Base-by-base conservation (phyloP, 2,113 vertebrate species). In the Python bivittatus region DNA sequence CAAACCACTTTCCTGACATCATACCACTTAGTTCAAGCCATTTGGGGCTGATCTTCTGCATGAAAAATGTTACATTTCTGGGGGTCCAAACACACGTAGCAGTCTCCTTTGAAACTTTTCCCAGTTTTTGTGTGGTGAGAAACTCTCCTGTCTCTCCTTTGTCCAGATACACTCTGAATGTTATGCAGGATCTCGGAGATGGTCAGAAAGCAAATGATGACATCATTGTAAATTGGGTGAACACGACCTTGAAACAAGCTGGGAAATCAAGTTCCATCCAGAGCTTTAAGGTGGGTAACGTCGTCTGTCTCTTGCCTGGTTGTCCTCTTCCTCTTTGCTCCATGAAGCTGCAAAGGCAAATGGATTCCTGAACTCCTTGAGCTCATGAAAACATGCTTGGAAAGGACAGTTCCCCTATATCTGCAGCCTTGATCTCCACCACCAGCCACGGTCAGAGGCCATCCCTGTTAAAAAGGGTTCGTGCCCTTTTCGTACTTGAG, bases 201-300 rank as follows among this genome's bases (percentile, higher is more conserved):
- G 99, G 99, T 86, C 97, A 98, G 95, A 99, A 98, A 94, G 99
- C 97, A 2, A 99, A 99, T 0, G 99, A 99, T 86, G 98, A 99
- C 72, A 98, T 99, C 94, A 99, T 99, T 58, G 96, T 99, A 90
- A 98, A 96, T 12, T 99, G 99, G 99, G 99, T 99, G 90, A 99
- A 99, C 96, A 98, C 97, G 97, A 99, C 98, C 44, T 95, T 99
- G 96, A 89, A 94, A 44, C 98, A 96, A 42, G 98, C 98, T 61
- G 99, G 98, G 89, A 99, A 99, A 96, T 98, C 96, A 83, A 98
- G 98, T 60, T 98, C 98, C 72, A 99, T 99, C 95, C 98, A 97
- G 95, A 99, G 97, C 95, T 99, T 99, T 96, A 99, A 99, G 98
- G 99, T 89, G 23, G 10, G 57, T 5, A 33, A 52, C n/a, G 10